Conservation (phyloP, 2,797 vertebrate genomes). For the Enoplosus armatus region DNA sequence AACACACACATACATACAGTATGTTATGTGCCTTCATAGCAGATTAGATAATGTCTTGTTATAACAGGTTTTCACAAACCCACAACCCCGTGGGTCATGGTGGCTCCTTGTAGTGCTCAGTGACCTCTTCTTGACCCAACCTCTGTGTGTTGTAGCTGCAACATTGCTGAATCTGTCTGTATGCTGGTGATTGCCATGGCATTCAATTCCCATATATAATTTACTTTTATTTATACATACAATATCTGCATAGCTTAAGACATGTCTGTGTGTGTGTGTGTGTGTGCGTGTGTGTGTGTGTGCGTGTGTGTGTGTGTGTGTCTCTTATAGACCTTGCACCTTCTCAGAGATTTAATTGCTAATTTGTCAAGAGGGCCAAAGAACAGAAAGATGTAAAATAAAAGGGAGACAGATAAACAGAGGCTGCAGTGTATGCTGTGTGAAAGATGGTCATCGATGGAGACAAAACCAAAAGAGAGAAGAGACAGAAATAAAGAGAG, state of each 20-base stretch:
- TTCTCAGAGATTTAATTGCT: slow-evolving; percentile 41
- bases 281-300: neutral
- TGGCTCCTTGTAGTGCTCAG: slow-evolving; percentile 13
- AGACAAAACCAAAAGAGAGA: slow-evolving; percentile 23
- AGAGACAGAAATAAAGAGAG: slow-evolving; percentile 13
- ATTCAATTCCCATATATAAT: slow-evolving; percentile 37
- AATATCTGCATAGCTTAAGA: slow-evolving; percentile 1
- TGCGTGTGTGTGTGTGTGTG: neutral
- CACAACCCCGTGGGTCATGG: slow-evolving; percentile 8
- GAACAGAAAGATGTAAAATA: slow-evolving; percentile 13
- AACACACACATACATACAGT: neutral
- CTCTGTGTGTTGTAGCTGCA: slow-evolving; percentile 21
- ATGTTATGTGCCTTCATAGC: neutral
- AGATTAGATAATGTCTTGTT: slow-evolving; percentile 20
- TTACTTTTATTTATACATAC: slow-evolving; percentile 22
- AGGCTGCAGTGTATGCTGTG: slow-evolving; percentile 6
- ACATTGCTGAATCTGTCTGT: slow-evolving; percentile 10
- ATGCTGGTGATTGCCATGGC: slow-evolving; percentile 29
- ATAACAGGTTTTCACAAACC: slow-evolving; percentile 27
- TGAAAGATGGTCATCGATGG: slow-evolving; percentile 1
- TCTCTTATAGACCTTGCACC: slow-evolving; percentile 1
- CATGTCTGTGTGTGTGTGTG: neutral
- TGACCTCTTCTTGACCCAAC: slow-evolving; percentile 35
- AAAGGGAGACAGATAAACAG: slow-evolving; percentile 25
- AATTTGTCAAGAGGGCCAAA: slow-evolving; percentile 13